Conservation (phyloP, 2,113 vertebrate species). For the Otus sunia region DNA sequence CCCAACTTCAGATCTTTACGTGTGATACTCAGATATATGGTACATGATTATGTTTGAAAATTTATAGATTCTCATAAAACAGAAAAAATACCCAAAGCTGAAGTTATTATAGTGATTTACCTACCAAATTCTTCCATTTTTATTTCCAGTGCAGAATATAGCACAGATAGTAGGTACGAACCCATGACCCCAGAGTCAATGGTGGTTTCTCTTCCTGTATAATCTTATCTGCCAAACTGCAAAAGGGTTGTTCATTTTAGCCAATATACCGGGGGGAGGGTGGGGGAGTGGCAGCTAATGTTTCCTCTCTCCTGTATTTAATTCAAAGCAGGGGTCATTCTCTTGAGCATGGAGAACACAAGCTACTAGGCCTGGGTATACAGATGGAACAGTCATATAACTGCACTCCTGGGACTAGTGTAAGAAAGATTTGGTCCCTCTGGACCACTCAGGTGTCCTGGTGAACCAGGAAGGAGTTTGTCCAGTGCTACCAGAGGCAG, state of each 20-base stretch:
- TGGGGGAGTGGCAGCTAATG: fast-evolving
- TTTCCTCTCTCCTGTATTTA: not conserved
- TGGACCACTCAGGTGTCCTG: not conserved
- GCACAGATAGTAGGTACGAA: not conserved
- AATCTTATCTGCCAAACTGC: not conserved
- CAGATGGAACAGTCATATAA: not conserved
- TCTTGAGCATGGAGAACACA: not conserved
- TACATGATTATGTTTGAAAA: not conserved
- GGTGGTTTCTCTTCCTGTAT: not conserved
- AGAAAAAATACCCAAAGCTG: not conserved
- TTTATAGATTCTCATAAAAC: not conserved
- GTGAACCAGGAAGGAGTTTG: not conserved
- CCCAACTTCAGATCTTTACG: not conserved
- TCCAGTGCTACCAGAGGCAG: too few species aligned
- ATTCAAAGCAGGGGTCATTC: not conserved
- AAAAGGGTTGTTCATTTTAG: not conserved
- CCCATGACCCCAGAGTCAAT: not conserved
- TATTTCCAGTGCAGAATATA: not conserved
- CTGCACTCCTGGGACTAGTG: not conserved
- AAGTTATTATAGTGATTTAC: not conserved
- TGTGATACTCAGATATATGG: not conserved
- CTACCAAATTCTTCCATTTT: not conserved
- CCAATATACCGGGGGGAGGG: too few species aligned
- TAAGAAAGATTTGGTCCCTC: not conserved
- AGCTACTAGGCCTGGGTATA: not conserved